Base-by-base conservation (phyloP, 2,888 invertebrate genomes). In the Bombylius discolor region DNA sequence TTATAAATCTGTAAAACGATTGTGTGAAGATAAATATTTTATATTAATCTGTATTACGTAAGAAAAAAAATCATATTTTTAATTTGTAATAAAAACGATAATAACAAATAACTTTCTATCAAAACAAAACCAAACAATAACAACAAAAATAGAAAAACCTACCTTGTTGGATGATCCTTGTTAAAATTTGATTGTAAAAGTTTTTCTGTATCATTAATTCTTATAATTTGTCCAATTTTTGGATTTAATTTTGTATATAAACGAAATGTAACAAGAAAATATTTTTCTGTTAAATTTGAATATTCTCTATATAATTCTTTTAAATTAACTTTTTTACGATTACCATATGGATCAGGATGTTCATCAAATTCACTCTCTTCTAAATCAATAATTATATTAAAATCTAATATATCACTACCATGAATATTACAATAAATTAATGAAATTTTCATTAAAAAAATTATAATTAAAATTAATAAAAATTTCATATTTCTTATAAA, bases 231-330 rank as follows among this genome's bases (percentile, higher is more conserved):
- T 0, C 61, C 61, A 31, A 45, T 49, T 5, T 12, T 55, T 0
- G 62, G 60, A 52, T 62, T 63, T 4, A 53, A 23, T 33, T 68
- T 68, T 1, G 76, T 74, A 55, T 63, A 77, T 4, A 76, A 51
- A 42, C 58, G 58, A 47, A 58, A 61, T 33, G 50, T 48, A 4
- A 61, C 58, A 31, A 31, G 13, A n/a, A 52, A 44, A 42, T 44
- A 32, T 32, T 49, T 51, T 31, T 49, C 31, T 46, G 51, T 33
- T 13, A 47, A 42, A 1, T 49, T 34, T 11, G 9, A 12, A 9
- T 33, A 12, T 13, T 50, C 47, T 12, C 53, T 31, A 46, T 56
- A 51, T 5, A 39, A 53, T 53, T 60, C 39, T 11, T 42, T 7
- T 8, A 42, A 11, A 42, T 42, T 42, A 7, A 42, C 39, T 42